Base-by-base conservation (phyloP, 2,888 invertebrate genomes). In the Slavum lentiscoides region DNA sequence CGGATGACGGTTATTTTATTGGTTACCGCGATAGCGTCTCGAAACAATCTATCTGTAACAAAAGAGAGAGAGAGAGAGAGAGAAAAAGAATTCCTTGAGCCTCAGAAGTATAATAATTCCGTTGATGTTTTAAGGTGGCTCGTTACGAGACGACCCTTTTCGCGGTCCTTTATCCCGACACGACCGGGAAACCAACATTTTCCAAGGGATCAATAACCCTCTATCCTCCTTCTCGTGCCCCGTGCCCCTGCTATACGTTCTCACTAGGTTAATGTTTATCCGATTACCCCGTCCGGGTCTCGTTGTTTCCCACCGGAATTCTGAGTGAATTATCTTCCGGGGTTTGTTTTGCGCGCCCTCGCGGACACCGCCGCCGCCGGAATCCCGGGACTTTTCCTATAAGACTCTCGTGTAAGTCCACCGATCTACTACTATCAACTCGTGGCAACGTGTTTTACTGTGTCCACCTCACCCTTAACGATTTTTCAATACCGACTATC, bases 321-420 rank as follows among this genome's bases (percentile, higher is more conserved):
- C 80, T 72, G 80, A 72, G 80, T 80, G 80, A 80, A 80, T 80
- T 80, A 80, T 80, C 72, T 80, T 80, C 80, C 72, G 70, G 80
- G 80, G 80, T 80, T 80, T 72, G 80, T 80, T 80, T 80, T 43
- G 72, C 58, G 39, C 39, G 43, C 72, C 68, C 64, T 53, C 23
- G 43, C 39, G 64, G n/a, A 53, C 55, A 39, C 53, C 53, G 23
- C 53, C 37, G 49, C 39, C 58, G 5, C 49, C 49, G 67, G 53
- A 80, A 70, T 64, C 62, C 55, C 64, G 58, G 61, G 30, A 64
- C 55, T 66, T 80, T 39, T 43, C 43, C 7, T 17, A 53, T 55
- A 58, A 67, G 67, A 39, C 64, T 74, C 37, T 19, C 30, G 15
- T 66, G 43, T 68, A 59, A 76, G 75, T 68, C 75, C 59, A 7